Conservation (phyloP, 2,797 vertebrate species). For the Macropus fuliginosus region DNA sequence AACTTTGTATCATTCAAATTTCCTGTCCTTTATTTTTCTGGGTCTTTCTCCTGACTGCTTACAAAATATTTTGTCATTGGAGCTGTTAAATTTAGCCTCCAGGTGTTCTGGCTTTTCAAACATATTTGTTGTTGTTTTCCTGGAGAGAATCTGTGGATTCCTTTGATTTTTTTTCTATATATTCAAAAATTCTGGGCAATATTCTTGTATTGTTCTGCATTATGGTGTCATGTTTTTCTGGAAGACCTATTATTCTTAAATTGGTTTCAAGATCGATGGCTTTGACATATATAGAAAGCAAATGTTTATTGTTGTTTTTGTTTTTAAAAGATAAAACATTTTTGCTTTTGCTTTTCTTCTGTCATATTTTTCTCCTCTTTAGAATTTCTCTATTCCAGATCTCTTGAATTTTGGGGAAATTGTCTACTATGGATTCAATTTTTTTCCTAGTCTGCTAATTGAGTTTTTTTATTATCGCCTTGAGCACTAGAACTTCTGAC, state of each 20-base stretch:
- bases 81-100: background rate
- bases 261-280: background rate
- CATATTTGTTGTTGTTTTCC: background rate
- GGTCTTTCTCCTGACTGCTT: background rate
- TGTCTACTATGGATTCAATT: background rate
- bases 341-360: background rate
- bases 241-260: background rate
- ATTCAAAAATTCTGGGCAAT: background rate
- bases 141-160: background rate
- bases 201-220: background rate
- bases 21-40: background rate
- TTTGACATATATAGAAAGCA: background rate
- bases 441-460: background rate
- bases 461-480: background rate
- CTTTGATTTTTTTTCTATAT: background rate
- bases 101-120: background rate
- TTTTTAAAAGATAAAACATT: background rate
- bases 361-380: background rate
- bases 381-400: background rate
- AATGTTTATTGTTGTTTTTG: background rate
- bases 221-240: background rate
- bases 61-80: background rate
- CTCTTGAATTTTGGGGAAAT: background rate
- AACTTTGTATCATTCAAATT: background rate
- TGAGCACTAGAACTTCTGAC: background rate